phyloP scores from a whole-genome alignment of 2,113 vertebrate species.

The Camelus dromedarius region DNA sequence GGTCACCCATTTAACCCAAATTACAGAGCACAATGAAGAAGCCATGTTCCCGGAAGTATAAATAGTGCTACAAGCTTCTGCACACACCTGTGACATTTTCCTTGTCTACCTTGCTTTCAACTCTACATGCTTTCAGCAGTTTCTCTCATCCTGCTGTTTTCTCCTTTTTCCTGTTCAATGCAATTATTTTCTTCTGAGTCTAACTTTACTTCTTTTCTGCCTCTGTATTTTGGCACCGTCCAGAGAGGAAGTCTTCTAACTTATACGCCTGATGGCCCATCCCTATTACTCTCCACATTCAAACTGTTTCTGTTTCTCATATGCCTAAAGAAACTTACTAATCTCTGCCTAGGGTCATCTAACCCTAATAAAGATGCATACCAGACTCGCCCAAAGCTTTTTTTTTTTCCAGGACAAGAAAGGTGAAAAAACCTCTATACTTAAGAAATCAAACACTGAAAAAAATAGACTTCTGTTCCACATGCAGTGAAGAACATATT shows the following conservation, averaged over 20 bases:
- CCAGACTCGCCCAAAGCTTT: not conserved
- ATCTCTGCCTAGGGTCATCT: not conserved
- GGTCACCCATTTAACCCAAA: not conserved
- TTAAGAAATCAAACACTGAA: conserved; percentile 36
- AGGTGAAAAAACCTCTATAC: not conserved
- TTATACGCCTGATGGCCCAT: not conserved
- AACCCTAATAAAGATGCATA: not conserved
- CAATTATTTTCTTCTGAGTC: not conserved
- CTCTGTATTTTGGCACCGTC: not conserved
- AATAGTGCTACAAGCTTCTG: not conserved
- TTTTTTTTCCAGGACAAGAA: not conserved
- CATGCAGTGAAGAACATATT: not conserved
- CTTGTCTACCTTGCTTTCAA: not conserved
- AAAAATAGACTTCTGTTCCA: not conserved
- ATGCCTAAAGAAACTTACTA: not conserved
- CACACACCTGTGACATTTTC: not conserved
- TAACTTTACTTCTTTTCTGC: not conserved
- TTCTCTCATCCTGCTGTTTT: not conserved
- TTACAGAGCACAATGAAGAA: not conserved
- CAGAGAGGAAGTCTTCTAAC: not conserved
- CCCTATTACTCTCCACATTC: not conserved
- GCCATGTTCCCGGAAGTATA: no score
- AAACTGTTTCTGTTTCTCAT: not conserved
- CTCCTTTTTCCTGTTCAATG: not conserved
- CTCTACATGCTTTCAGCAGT: not conserved